Base-by-base conservation (phyloP, 2,888 invertebrate species). In the Phalera bucephala region DNA sequence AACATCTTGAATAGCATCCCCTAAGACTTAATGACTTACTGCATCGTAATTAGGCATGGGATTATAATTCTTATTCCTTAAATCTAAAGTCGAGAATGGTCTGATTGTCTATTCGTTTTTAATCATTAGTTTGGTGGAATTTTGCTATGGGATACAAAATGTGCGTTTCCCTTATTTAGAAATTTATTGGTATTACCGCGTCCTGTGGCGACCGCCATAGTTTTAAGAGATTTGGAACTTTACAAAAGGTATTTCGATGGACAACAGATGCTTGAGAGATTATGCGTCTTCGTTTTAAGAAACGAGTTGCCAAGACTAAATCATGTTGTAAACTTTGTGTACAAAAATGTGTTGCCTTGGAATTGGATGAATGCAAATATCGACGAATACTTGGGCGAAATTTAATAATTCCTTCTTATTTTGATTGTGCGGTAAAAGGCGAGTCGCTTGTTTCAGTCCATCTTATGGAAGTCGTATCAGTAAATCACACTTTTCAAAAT, bases 1-100 rank as follows among this genome's bases (percentile, higher is more conserved):
- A 87, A 84, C 88, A 87, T 89, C 86, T 89, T 88, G 86, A 79
- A 80, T 71, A 75, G 61, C 80, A 84, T 83, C 81, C 80, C 81
- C 73, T 78, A 78, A 69, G 64, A 65, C 78, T 78, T 80, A 83
- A 86, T 82, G 80, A 75, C 83, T 74, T 72, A 80, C 74, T 62
- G 71, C 45, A 60, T 57, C 33, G 31, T 69, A 64, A 75, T 75
- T 64, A 67, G 47, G 47, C 56, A 52, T 38, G 38, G 60, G 43
- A 77, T 69, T 80, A 48, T 62, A 45, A 50, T 55, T 61, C 66
- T 43, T 74, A 50, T 41, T 1, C 40, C 2, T 3, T 0, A 0
- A 1, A 0, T 1, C 22, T 74, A 79, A 52, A 59, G 69, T 64
- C 54, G 42, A 22, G 37, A 67, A 77, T 79, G 6, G 41, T 11